These are phyloP conservation scores for Cantharis rufa DNA, from an alignment of 2,888 invertebrate genomes.

Conservation along the genomic window DNA sequence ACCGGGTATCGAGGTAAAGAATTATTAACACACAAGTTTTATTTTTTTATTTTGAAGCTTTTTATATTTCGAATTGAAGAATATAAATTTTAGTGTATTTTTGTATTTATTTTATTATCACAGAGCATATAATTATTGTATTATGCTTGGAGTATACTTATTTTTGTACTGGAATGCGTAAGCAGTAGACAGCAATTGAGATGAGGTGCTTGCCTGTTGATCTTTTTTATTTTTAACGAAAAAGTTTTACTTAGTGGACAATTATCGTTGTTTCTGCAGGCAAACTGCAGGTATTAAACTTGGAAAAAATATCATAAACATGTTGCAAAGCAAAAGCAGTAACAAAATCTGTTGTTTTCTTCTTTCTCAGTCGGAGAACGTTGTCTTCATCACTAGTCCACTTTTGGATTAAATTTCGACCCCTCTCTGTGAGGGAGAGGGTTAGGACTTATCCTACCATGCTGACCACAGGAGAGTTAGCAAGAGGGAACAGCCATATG, in stretches of 20 bases:
- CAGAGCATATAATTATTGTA: background rate
- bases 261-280: background rate
- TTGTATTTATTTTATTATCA: background rate
- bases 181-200: background rate
- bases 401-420: too few species aligned
- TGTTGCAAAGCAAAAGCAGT: background rate
- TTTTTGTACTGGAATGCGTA: background rate
- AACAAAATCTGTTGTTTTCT: too few species aligned
- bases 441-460: too few species aligned
- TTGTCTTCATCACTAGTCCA: too few species aligned
- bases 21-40: background rate
- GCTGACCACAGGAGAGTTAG: too few species aligned
- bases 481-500: too few species aligned
- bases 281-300: background rate
- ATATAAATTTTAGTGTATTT: background rate
- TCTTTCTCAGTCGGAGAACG: too few species aligned
- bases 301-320: background rate
- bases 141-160: background rate
- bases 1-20: constrained; percentile 1
- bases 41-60: background rate
- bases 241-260: background rate
- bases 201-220: background rate
- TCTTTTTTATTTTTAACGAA: background rate
- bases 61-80: background rate
- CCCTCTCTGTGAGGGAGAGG: too few species aligned